These are phyloP conservation scores for Lamprologus ornatipinnis DNA, from an alignment of 2,113 vertebrate species.

Conservation along the genomic window DNA sequence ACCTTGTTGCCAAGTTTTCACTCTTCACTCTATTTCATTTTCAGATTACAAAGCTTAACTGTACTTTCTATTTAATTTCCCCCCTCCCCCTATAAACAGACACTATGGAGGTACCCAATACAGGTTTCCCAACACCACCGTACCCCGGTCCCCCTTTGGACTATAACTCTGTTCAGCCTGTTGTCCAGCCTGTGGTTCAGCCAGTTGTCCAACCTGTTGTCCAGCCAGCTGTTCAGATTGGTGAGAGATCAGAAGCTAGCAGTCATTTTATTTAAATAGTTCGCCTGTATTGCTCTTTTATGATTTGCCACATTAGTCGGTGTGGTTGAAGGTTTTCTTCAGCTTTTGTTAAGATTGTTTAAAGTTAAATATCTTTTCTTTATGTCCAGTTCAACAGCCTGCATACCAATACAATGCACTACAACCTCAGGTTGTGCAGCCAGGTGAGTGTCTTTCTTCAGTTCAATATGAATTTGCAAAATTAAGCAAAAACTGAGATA, in stretches of 20 bases:
- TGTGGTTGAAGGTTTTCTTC: neutral
- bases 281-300: neutral
- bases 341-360: neutral
- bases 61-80: neutral
- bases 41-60: neutral
- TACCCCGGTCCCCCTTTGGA: constrained; percentile 1
- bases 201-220: neutral
- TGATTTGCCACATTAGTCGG: neutral
- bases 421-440: neutral
- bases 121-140: neutral
- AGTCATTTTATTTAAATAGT: neutral
- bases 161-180: neutral
- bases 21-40: neutral
- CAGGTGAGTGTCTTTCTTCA: neutral
- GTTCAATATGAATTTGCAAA: neutral
- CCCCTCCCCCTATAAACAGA: neutral
- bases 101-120: neutral
- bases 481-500: neutral
- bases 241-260: neutral
- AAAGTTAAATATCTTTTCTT: neutral
- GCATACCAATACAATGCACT: neutral
- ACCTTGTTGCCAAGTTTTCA: neutral
- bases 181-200: neutral
- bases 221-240: neutral
- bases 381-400: neutral